Conservation (phyloP, 2,888 invertebrate species). For the Xestobium rufovillosum region DNA sequence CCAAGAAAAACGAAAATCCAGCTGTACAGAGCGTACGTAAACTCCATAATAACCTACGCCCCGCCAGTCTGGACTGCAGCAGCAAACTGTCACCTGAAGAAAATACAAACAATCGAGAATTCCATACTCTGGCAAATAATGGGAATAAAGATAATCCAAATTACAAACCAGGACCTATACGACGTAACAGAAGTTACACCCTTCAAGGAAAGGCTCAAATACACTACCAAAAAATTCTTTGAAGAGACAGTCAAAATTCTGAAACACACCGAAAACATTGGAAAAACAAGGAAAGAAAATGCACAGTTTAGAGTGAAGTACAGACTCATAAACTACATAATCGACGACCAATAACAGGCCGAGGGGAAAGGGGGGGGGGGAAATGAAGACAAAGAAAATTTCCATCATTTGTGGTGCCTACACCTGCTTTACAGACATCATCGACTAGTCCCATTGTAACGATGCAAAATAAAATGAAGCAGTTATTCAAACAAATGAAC, state of each 20-base stretch:
- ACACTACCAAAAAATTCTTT: constrained; percentile 1
- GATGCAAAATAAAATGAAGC: too few relatives aligned
- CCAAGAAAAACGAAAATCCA: constrained; percentile 1
- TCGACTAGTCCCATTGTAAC: too few relatives aligned
- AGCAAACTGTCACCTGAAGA: background rate
- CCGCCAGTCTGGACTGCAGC: background rate
- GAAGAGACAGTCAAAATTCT: background rate
- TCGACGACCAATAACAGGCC: background rate
- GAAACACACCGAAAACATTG: background rate
- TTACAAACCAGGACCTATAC: background rate
- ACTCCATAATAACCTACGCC: constrained; percentile 4
- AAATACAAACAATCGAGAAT: background rate
- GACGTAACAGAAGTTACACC: background rate
- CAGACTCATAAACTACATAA: background rate
- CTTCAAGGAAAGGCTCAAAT: background rate
- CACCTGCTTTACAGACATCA: too few relatives aligned
- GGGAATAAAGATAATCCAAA: background rate
- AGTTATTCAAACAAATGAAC: too few relatives aligned
- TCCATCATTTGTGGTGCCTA: too few relatives aligned
- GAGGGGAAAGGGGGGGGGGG: too few relatives aligned
- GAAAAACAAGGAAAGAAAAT: background rate
- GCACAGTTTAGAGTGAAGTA: background rate
- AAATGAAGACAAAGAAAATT: too few relatives aligned
- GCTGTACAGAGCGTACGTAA: constrained; percentile 5
- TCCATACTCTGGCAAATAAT: background rate